A percentile compares a stretch with the other conserved stretches of the same genome.
phyloP scores from a whole-genome alignment of 1,140 invertebrate species.

The Drosophila saltans region DNA sequence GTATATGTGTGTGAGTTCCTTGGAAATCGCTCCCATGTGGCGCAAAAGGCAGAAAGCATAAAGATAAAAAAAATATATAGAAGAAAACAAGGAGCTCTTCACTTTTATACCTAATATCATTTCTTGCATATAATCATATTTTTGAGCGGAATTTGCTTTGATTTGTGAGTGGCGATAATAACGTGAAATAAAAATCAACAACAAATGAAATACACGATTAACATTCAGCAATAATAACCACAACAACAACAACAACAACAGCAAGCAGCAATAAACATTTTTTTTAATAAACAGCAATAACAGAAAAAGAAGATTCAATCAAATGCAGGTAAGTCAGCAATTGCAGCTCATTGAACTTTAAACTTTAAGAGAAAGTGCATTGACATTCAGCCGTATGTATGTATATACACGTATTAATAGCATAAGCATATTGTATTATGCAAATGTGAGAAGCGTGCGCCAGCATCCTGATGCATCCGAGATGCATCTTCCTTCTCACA shows the following conservation, averaged over 20 bases:
- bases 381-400: conserved; percentile 43
- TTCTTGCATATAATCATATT: conserved; percentile 55
- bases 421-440: conserved; percentile 58
- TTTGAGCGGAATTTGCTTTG: conserved; percentile 43
- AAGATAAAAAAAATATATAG: conserved; percentile 47
- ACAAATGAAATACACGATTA: conserved; percentile 23
- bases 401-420: conserved; percentile 32
- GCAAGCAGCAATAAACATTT: conserved; percentile 27
- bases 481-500: conserved; percentile 11
- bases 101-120: conserved; percentile 56
- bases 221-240: neutral
- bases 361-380: conserved; percentile 43
- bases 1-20: conserved; percentile 37
- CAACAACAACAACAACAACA: conserved; percentile 12
- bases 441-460: conserved; percentile 54
- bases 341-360: conserved; percentile 49
- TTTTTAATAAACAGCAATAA: conserved; percentile 17
- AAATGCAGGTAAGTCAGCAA: conserved; percentile 46
- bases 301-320: conserved; percentile 1
- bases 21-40: conserved; percentile 76
- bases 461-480: conserved; percentile 54
- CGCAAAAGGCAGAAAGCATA: conserved; percentile 51
- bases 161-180: conserved; percentile 63
- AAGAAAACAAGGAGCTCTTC: conserved; percentile 21
- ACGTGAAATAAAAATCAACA: conserved; percentile 40